Percentiles rank a stretch among this genome's conserved stretches.
Conservation (phyloP, 2,113 vertebrate species). For the Sapayoa aenigma region DNA sequence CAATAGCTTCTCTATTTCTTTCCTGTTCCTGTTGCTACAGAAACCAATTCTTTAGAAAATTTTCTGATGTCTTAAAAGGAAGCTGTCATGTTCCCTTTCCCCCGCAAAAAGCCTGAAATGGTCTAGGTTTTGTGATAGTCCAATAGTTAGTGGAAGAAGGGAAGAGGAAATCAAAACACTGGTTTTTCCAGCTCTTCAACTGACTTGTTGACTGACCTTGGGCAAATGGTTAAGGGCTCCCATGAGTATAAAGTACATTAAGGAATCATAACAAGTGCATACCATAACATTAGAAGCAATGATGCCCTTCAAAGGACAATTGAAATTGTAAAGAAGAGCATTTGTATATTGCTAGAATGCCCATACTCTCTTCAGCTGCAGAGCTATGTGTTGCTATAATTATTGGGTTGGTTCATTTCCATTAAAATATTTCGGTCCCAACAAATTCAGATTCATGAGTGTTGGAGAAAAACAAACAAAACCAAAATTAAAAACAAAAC, state of each 20-base stretch:
- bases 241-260: neutral
- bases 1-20: slow-evolving; percentile 1
- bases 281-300: neutral
- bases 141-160: neutral
- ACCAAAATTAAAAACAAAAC: neutral
- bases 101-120: slow-evolving; percentile 15
- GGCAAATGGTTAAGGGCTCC: neutral
- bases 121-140: neutral
- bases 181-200: slow-evolving; percentile 19
- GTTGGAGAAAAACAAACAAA: neutral
- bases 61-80: slow-evolving; percentile 48
- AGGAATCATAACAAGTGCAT: neutral
- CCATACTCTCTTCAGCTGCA: neutral
- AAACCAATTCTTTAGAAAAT: slow-evolving; percentile 37
- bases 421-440: neutral
- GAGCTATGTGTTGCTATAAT: neutral
- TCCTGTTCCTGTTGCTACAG: slow-evolving; percentile 61
- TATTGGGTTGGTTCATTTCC: neutral
- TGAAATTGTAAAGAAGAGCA: neutral
- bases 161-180: slow-evolving; percentile 14
- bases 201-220: slow-evolving; percentile 29
- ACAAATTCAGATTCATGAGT: neutral
- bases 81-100: slow-evolving; percentile 10
- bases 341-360: neutral
- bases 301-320: neutral